Base-by-base conservation (phyloP, 2,113 vertebrate species). In the Girardinichthys multiradiatus region DNA sequence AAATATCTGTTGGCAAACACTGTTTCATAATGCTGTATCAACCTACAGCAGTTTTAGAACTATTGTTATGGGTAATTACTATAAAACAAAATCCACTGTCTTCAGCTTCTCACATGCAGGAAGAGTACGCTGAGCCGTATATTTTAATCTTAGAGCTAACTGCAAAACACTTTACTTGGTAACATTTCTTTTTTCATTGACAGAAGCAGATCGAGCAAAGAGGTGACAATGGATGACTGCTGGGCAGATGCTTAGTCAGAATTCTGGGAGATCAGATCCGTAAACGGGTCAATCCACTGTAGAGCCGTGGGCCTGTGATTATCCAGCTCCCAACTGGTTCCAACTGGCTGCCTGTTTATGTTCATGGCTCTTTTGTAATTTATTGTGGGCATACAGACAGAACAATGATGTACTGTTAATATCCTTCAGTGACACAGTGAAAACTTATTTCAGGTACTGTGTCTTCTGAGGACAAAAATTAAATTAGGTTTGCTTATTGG, bases 401-500 rank as follows among this genome's bases (percentile, higher is more conserved):
- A 62, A 33, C 31, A 30, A 13, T n/a, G 12, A 63, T 26, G 10
- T 14, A 4, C 13, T 12, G 8, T 12, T n/a, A 37, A 26, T 63
- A 37, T 62, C 35, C 33, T 17, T 63, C 33, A 27, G 13, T 9
- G 21, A 39, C 21, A 60, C 28, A 63, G 61, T 14, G 28, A 64
- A 39, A 27, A 13, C 4, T 13, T 37, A 64, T 64, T 64, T 64
- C 27, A 62, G 19, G 33, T 24, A 11, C 21, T 54, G 48, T 54
- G 24, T n/a, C 48, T 54, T 54, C 24, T 54, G 21, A 5, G 48
- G 9, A 54, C 24, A 62, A 31, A 31, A 31, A 10, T 19, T 26
- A 1, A 37, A n/a, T 37, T 35, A 66, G 48, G 48, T 60, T 45
- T 66, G 63, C 72, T 29, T 67, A 29, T 67, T 33, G 30, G 37